Evolutionary conservation across 2,888 invertebrate species (phyloP), one percentile per base, ranked within the genome.

Genomic region (Xestia ashworthii): DNA sequence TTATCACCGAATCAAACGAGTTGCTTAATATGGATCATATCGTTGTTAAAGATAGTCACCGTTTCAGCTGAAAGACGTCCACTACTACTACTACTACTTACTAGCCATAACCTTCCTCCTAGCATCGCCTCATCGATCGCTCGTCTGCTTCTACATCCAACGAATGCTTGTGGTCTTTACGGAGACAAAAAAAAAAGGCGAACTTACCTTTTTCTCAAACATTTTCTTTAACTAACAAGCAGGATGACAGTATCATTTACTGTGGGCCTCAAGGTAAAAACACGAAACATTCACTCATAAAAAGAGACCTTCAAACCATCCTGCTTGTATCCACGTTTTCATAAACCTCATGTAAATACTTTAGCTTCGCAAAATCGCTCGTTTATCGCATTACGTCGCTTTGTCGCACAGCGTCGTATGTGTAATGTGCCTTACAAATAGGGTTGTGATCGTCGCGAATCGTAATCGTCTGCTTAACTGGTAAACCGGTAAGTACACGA

Each of bases 391-490:
- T 73, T 75, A 76, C 16, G n/a, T 70, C 55, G 71, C 64, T 64
- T 50, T 65, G 50, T 67, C 38, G 48, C 38, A 75, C 74, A 58
- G 12, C 77, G 70, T 78, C 69, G 71, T 73, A 71, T 84, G 75
- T 84, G 87, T 87, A 84, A 78, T 76, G 75, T 71, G 44, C 74
- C 66, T 84, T 83, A 71, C 55, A 85, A 82, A 82, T 74, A 77
- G 73, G 80, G 72, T 71, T 68, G 85, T 38, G 66, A 87, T 80
- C 80, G 83, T 69, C 50, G 46, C 67, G 90, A 89, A 89, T 91
- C 79, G 80, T 90, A 91, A 91, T 91, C 74, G 87, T 72, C 87
- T 88, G 78, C 85, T 90, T 91, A 88, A 71, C 83, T 65, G 80
- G 85, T 82, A 74, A 77, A 77, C 80, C 82, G 83, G 84, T 65